phyloP scores from a whole-genome alignment of 2,113 vertebrate species.

The Globicephala melas region DNA sequence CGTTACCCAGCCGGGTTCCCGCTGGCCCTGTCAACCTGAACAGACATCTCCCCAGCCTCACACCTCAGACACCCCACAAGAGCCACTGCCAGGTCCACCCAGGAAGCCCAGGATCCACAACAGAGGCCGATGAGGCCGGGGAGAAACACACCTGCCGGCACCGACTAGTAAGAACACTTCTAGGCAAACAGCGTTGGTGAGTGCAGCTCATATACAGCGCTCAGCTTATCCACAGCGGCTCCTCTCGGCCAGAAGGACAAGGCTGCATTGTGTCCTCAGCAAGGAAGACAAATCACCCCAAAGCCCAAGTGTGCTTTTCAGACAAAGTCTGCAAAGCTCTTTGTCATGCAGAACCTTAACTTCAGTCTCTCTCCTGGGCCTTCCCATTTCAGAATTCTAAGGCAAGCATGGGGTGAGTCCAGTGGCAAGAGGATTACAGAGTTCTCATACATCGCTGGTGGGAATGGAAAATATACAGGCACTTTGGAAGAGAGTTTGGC shows the following conservation, averaged over 20 bases:
- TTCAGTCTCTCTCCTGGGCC: not conserved
- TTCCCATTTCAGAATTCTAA: not conserved
- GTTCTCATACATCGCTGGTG: not conserved
- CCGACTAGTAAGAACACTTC: not conserved
- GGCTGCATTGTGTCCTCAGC: not conserved
- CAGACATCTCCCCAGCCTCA: not conserved
- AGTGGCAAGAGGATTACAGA: not conserved
- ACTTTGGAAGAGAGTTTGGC: not conserved
- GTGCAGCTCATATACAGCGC: rapidly evolving
- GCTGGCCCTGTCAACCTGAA: not conserved
- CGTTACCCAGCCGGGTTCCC: not conserved
- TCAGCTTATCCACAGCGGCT: not conserved
- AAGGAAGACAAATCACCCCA: not conserved
- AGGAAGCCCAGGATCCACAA: not conserved
- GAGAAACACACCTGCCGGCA: not conserved
- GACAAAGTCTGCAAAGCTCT: not conserved
- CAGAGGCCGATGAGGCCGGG: not conserved
- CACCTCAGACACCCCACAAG: not conserved
- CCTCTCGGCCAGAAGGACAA: not conserved
- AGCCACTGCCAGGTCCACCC: not conserved
- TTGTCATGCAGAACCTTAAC: not conserved
- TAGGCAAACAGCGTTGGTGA: not conserved
- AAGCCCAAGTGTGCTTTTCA: not conserved
- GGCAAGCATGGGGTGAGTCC: not conserved
- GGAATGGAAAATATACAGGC: not conserved